A percentile compares a stretch with the other conserved stretches of the same genome.
Evolutionary conservation across 2,113 vertebrate species (phyloP).

Genomic region (Gorilla gorilla): DNA sequence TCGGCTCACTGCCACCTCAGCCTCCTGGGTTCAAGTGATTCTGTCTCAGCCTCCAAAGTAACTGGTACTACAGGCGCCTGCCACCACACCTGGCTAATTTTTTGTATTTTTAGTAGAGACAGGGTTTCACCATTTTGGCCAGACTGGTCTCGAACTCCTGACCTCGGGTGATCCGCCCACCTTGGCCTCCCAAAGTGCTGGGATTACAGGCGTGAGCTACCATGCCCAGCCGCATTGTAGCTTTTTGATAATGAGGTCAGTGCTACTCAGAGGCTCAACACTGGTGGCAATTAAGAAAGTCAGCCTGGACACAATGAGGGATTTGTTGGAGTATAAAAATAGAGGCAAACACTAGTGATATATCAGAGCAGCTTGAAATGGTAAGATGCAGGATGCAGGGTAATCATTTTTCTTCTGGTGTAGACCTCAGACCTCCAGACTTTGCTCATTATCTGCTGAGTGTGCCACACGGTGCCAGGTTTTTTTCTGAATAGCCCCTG

Average conservation of each 20-base stretch:
- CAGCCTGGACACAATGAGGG: not conserved
- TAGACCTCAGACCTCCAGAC: not conserved
- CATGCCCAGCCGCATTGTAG: not conserved
- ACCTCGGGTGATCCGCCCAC: too few relatives aligned
- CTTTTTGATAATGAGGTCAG: not conserved
- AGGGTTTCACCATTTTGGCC: too few relatives aligned
- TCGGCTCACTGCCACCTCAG: too few relatives aligned
- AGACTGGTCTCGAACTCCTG: too few relatives aligned
- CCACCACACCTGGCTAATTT: too few relatives aligned
- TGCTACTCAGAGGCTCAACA: not conserved
- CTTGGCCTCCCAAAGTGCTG: too few relatives aligned
- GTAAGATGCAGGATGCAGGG: accelerated
- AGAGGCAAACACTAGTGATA: not conserved
- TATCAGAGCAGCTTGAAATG: not conserved
- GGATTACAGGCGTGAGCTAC: too few relatives aligned
- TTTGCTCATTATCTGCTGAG: not conserved
- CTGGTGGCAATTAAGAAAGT: not conserved
- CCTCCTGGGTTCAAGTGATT: too few relatives aligned
- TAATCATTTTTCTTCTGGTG: not conserved
- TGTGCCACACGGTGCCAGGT: accelerated
- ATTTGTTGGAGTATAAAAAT: not conserved
- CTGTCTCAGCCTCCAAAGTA: too few relatives aligned
- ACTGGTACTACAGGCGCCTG: too few relatives aligned
- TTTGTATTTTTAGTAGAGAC: too few relatives aligned
- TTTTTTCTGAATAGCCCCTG: not conserved